These are phyloP conservation scores for Takifugu ocellatus DNA, from an alignment of 2,797 vertebrate genomes.

Conservation along the genomic window DNA sequence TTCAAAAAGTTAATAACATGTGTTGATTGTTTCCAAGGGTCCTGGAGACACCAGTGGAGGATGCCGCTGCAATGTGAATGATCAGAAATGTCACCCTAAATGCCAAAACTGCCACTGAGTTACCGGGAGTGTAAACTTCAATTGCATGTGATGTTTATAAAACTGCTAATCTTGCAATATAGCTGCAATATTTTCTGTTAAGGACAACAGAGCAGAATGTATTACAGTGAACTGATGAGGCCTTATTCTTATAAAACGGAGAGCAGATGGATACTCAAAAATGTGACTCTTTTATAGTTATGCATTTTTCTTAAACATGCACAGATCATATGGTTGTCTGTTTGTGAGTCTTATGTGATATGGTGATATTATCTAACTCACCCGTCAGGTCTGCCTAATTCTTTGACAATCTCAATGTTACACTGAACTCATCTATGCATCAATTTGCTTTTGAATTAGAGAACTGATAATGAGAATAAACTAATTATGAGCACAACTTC, in stretches of 20 bases:
- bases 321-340: not conserved
- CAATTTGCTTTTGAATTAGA: conserved; percentile 1
- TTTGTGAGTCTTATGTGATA: not conserved
- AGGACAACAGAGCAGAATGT: conserved; percentile 16
- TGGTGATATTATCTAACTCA: not conserved
- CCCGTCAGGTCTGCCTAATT: conserved; percentile 4
- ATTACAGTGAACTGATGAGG: conserved; percentile 43
- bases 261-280: conserved; percentile 36
- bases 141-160: conserved; percentile 25
- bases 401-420: conserved; percentile 11
- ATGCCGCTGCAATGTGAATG: conserved; percentile 83
- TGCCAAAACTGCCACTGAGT: conserved; percentile 88
- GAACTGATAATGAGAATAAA: not conserved
- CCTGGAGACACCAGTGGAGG: conserved; percentile 86
- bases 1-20: not conserved
- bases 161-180: conserved; percentile 38
- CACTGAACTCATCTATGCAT: conserved; percentile 12
- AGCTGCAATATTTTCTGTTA: conserved; percentile 18
- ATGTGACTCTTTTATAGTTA: conserved; percentile 21
- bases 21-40: conserved; percentile 71
- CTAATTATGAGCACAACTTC: conserved; percentile 20
- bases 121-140: conserved; percentile 4
- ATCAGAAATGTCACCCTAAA: conserved; percentile 82
- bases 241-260: conserved; percentile 47
- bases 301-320: conserved; percentile 31